Evolutionary conservation across 2,888 invertebrate genomes (phyloP), one percentile per base, ranked within the genome.

Genomic region (Pedicia rivosa): DNA sequence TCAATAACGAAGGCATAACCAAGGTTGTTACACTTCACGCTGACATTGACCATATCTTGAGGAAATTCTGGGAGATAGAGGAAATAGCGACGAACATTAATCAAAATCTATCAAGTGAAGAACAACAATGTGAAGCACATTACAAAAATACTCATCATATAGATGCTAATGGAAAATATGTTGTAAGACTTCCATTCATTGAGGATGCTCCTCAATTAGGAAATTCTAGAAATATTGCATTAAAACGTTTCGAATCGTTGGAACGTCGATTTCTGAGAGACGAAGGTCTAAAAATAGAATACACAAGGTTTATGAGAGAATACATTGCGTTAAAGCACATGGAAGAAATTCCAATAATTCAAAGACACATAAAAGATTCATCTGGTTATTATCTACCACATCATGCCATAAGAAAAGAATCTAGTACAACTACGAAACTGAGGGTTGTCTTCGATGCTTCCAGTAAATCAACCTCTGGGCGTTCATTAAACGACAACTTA

Each of bases 351-450:
- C 3, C n/a, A 26, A 28, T 12, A 16, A 13, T 14, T n/a, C 19
- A 17, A 27, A 38, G 35, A 20, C 15, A 9, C 10, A 24, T 19
- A 25, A 22, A 22, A 9, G 10, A 20, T 10, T n/a, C n/a, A n/a
- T n/a, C n/a, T n/a, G n/a, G n/a, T n/a, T 46, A 43, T 24, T 46
- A 43, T 22, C 31, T 45, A 2, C 45, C 46, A n/a, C 46, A 46
- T 25, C 46, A 46, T 16, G 34, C 42, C 3, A 42, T 46, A 2
- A 22, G 43, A 8, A 37, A 36, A 28, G 26, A 30, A 31, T n/a
- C 16, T 9, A 43, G 42, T 22, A 37, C 15, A 2, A 13, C 36
- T 6, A 39, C 30, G 9, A 39, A 39, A 29, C 24, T 37, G 2
- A 8, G 39, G 15, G 37, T 37, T 8, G 42, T 42, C 1, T 37